These are phyloP conservation scores for Acronicta alni DNA, from an alignment of 2,888 invertebrate species.

Conservation along the genomic window DNA sequence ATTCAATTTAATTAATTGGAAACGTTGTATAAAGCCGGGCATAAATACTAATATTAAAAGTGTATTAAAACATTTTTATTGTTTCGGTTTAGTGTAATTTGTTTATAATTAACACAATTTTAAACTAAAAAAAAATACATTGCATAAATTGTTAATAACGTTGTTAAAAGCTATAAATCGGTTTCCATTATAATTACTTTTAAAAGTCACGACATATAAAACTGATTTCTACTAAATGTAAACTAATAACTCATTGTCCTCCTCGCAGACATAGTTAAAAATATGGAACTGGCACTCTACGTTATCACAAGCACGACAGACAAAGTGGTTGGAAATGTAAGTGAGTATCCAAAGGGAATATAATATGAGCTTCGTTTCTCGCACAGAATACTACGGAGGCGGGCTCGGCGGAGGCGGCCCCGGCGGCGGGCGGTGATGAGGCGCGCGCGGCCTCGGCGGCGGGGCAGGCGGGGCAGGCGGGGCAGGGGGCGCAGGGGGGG, in stretches of 20 bases:
- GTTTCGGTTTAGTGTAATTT: no score
- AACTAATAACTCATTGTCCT: slow-evolving; percentile 1
- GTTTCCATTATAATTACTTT: neutral
- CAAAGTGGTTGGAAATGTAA: neutral
- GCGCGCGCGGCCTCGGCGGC: slow-evolving; percentile 57
- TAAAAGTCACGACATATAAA: neutral
- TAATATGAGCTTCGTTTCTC: slow-evolving; percentile 30
- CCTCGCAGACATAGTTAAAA: slow-evolving; percentile 3
- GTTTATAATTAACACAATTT: neutral
- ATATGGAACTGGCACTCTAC: slow-evolving; percentile 4
- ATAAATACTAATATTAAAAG: no score
- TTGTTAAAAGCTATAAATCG: neutral
- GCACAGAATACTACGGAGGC: slow-evolving; percentile 87
- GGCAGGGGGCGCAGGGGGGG: slow-evolving; percentile 54
- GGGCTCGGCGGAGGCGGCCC: slow-evolving; percentile 82
- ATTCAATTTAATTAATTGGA: no score
- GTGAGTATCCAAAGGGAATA: neutral
- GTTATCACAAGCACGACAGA: slow-evolving; percentile 21
- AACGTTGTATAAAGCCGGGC: no score
- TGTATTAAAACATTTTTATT: no score
- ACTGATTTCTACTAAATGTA: neutral
- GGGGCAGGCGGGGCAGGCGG: slow-evolving; percentile 47
- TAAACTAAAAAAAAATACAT: neutral
- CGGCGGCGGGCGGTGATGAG: slow-evolving; percentile 70
- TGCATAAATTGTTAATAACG: no score